A percentile compares a stretch with the other conserved stretches of the same genome.
These are phyloP conservation scores for Apeltes quadracus DNA, from an alignment of 2,113 vertebrate genomes.

Conservation along the genomic window DNA sequence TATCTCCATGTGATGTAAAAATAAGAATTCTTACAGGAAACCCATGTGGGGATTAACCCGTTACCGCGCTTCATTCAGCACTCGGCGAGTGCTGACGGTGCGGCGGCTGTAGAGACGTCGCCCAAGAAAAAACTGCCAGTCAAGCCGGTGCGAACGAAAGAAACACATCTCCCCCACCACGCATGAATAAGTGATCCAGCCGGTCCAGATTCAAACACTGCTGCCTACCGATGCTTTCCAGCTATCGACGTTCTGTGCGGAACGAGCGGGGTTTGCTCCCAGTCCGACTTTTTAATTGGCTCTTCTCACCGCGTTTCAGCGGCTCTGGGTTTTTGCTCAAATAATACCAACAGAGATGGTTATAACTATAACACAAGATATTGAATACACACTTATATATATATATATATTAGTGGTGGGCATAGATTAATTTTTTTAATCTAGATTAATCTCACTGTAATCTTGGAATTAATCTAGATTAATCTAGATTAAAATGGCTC, in stretches of 20 bases:
- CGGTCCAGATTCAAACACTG: slow-evolving; percentile 23
- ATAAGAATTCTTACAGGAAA: slow-evolving; percentile 6
- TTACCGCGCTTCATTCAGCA: slow-evolving; percentile 62
- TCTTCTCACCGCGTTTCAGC: slow-evolving; percentile 3
- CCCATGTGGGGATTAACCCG: slow-evolving; percentile 35
- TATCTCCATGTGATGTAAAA: slow-evolving; percentile 15
- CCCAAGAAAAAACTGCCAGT: slow-evolving; percentile 40
- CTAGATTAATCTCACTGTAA: too few relatives aligned
- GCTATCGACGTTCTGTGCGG: slow-evolving; percentile 45
- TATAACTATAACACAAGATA: not conserved
- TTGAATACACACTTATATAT: not conserved
- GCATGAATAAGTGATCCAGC: slow-evolving; percentile 40
- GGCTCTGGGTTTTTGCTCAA: not conserved
- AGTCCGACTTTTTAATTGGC: slow-evolving; percentile 36
- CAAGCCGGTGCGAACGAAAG: slow-evolving; percentile 7
- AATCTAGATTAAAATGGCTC: too few relatives aligned
- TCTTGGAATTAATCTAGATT: too few relatives aligned
- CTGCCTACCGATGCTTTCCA: slow-evolving; percentile 30
- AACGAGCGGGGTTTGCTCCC: slow-evolving; percentile 34
- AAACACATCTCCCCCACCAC: slow-evolving; percentile 22
- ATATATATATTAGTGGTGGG: too few relatives aligned
- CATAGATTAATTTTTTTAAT: too few relatives aligned
- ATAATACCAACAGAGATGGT: not conserved
- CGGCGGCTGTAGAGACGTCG: slow-evolving; percentile 28
- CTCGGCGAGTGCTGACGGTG: slow-evolving; percentile 32